Conservation (phyloP, 2,113 vertebrate genomes). For the Crotalus helleri region DNA sequence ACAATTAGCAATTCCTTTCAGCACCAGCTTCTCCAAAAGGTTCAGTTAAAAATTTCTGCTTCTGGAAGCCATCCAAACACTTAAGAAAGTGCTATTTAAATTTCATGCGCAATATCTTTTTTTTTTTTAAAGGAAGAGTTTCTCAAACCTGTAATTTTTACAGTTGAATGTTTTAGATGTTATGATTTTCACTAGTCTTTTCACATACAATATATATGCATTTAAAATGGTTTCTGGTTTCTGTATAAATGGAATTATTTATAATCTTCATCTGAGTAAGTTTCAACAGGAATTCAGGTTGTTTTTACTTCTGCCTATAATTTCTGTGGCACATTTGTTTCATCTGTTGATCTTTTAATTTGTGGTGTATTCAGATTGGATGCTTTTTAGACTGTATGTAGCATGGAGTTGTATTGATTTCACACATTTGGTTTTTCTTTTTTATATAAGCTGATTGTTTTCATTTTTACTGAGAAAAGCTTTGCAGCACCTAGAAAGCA, state of each 20-base stretch:
- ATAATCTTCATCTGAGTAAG: not conserved
- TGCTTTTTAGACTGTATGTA: not conserved
- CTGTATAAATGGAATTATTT: not conserved
- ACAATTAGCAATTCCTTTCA: not conserved
- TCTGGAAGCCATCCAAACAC: not conserved
- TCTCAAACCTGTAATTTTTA: not conserved
- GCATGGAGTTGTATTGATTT: not conserved
- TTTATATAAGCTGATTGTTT: slow-evolving; percentile 36
- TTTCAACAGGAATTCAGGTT: not conserved
- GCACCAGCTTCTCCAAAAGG: not conserved
- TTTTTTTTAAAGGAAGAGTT: not conserved
- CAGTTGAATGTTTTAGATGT: not conserved
- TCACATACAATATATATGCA: not conserved
- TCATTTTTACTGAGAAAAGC: not conserved
- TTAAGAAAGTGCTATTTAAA: not conserved
- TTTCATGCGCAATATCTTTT: not conserved
- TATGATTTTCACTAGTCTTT: not conserved
- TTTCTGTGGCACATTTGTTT: not conserved
- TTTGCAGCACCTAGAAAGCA: slow-evolving; percentile 42
- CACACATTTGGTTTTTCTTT: not conserved
- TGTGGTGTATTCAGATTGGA: not conserved
- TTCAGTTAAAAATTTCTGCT: not conserved
- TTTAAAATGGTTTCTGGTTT: not conserved
- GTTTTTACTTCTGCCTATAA: not conserved
- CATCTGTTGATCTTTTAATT: not conserved